phyloP scores from a whole-genome alignment of 2,113 vertebrate species.

The Phaethon lepturus region DNA sequence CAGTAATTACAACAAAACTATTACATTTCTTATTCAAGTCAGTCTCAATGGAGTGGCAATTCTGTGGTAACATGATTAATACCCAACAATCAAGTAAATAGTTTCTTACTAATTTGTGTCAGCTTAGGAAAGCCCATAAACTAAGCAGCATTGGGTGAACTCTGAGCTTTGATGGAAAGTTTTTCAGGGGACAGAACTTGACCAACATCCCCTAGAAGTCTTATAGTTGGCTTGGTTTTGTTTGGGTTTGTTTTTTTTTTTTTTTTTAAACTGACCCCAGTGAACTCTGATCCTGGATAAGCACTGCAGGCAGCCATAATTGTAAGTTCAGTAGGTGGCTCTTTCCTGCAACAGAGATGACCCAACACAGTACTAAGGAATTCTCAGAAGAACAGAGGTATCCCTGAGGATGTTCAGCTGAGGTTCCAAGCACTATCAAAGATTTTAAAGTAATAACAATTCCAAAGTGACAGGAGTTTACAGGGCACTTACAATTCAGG shows the following conservation, averaged over 20 bases:
- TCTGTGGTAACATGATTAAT: slow-evolving; percentile 22
- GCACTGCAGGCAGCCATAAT: background rate
- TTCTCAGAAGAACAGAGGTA: background rate
- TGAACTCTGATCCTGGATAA: background rate
- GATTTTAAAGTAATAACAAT: background rate
- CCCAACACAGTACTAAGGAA: background rate
- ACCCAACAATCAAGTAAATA: slow-evolving; percentile 17
- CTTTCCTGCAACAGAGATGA: background rate
- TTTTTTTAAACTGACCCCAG: background rate
- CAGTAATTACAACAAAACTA: slow-evolving; percentile 3
- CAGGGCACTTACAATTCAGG: background rate
- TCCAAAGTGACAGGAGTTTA: background rate
- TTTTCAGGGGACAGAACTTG: background rate
- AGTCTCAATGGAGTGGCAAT: background rate
- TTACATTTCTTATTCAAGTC: background rate
- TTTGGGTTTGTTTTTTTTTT: background rate
- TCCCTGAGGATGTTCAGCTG: background rate
- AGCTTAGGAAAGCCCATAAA: background rate
- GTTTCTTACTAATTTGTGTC: background rate
- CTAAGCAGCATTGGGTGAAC: background rate
- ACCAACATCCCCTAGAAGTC: background rate
- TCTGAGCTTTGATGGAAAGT: background rate
- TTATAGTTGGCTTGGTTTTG: background rate
- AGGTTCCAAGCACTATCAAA: background rate
- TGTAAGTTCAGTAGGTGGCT: background rate